Evolutionary conservation across 2,797 vertebrate species (phyloP), one percentile per base, ranked within the genome.

Genomic region (Dermochelys coriacea): DNA sequence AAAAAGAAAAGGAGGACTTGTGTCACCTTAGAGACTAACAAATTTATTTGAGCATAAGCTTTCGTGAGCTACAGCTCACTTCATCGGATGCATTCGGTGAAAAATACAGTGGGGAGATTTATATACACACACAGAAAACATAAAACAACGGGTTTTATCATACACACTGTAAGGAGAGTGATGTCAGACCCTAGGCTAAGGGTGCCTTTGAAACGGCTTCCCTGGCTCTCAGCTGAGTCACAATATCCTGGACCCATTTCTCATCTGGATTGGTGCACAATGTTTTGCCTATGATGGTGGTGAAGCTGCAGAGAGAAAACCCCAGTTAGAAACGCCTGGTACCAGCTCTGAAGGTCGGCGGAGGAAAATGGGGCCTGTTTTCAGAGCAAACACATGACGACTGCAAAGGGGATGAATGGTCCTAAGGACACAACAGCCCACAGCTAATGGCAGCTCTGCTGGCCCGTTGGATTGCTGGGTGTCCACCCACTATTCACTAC

Each of bases 241-340:
- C 0, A 1, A 93, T 50, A 18, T 95, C 64, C 54, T 79, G 88
- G 80, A 98, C 98, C 98, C 98, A 98, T 64, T 91, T 88, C 15
- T 97, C 96, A 4, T 86, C 15, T 2, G 93, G 96, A 10, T 94
- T 91, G 84, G 91, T 95, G 55, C 98, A 98, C 78, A 97, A 84
- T 29, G 50, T 74, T 1, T 2, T 97, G 16, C 59, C 84, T 86
- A 5, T 82, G 18, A 86, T 6, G 27, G 98, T 98, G 74, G 94
- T 87, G 77, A 98, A 98, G 92, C 98, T 98, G 92, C 64, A 80
- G 86, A 52, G 80, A 85, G 94, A 10, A n/a, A 97, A 83, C 93
- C 37, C 6, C 71, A 81, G 29, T 85, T 71, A 77, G 16, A 49
- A 41, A 47, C 37, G 14, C 25, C 14, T 71, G 77, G 18, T n/a